Evolutionary conservation across 2,888 invertebrate species (phyloP).

Genomic region (Diarsia mendica): DNA sequence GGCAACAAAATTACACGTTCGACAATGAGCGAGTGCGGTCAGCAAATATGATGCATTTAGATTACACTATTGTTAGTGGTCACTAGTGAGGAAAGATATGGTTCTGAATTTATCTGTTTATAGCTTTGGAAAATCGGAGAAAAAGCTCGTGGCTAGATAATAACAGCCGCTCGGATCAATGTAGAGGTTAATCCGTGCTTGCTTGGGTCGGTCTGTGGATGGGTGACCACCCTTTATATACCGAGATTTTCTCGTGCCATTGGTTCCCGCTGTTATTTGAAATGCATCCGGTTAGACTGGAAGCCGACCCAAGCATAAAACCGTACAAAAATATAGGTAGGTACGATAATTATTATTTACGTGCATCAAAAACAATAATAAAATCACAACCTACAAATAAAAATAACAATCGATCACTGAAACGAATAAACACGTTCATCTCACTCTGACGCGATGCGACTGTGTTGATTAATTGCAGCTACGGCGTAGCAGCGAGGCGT

Average conservation of each 20-base stretch:
- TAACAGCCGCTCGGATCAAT: too few relatives aligned
- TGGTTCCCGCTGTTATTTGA: too few relatives aligned
- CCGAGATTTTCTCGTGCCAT: too few relatives aligned
- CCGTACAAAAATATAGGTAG: too few relatives aligned
- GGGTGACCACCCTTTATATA: too few relatives aligned
- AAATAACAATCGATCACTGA: not conserved
- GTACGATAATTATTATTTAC: not conserved
- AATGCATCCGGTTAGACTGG: not conserved
- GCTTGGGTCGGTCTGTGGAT: too few relatives aligned
- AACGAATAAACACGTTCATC: conserved; percentile 12
- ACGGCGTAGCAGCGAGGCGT: conserved; percentile 11
- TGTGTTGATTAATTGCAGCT: conserved; percentile 42
- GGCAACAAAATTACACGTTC: conserved; percentile 37
- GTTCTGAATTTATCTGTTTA: not conserved
- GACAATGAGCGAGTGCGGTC: conserved; percentile 49
- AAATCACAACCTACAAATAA: not conserved
- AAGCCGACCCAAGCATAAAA: not conserved
- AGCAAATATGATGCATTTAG: conserved; percentile 30
- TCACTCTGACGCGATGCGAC: conserved; percentile 15
- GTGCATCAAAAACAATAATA: not conserved
- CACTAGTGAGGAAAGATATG: conserved; percentile 16
- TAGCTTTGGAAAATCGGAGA: not conserved
- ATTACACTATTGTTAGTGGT: conserved; percentile 39
- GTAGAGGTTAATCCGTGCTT: too few relatives aligned
- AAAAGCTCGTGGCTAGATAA: too few relatives aligned